phyloP scores from a whole-genome alignment of 2,888 invertebrate species.

The Agrilus mali region DNA sequence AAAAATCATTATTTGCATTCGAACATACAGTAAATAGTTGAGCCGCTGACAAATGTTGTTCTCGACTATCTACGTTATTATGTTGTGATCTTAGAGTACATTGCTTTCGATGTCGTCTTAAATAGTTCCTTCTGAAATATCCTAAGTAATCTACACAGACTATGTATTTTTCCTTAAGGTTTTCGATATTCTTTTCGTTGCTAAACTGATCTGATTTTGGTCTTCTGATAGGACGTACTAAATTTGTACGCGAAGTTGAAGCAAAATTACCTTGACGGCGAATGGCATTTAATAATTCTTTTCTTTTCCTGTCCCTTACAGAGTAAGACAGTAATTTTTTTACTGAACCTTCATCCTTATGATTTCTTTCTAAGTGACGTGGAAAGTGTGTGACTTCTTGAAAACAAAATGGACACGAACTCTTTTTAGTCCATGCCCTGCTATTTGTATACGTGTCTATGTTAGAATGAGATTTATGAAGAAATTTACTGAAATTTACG shows the following conservation, averaged over 20 bases:
- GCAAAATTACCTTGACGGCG: slow-evolving; percentile 8
- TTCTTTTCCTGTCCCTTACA: slow-evolving; percentile 9
- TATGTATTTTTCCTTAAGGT: not conserved
- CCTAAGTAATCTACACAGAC: slow-evolving; percentile 5
- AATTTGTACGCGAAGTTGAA: slow-evolving; percentile 2
- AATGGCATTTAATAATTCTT: slow-evolving; percentile 5
- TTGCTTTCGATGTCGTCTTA: slow-evolving; percentile 5
- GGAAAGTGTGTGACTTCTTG: slow-evolving; percentile 12
- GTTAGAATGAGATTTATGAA: no score
- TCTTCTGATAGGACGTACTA: slow-evolving; percentile 8
- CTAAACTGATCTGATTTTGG: not conserved
- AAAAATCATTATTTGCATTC: not conserved
- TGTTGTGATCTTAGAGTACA: not conserved
- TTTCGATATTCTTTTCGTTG: no score
- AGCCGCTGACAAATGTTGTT: not conserved
- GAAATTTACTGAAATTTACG: no score
- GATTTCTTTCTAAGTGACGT: slow-evolving; percentile 9
- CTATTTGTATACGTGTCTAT: no score
- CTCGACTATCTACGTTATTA: no score
- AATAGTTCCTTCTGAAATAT: slow-evolving; percentile 6
- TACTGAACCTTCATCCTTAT: slow-evolving; percentile 11
- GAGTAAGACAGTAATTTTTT: slow-evolving; percentile 4
- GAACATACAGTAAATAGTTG: not conserved
- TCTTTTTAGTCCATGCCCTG: slow-evolving; percentile 10
- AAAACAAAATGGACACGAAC: slow-evolving; percentile 10